Base-by-base conservation (phyloP, 1,140 invertebrate species). In the Hestina assimilis region DNA sequence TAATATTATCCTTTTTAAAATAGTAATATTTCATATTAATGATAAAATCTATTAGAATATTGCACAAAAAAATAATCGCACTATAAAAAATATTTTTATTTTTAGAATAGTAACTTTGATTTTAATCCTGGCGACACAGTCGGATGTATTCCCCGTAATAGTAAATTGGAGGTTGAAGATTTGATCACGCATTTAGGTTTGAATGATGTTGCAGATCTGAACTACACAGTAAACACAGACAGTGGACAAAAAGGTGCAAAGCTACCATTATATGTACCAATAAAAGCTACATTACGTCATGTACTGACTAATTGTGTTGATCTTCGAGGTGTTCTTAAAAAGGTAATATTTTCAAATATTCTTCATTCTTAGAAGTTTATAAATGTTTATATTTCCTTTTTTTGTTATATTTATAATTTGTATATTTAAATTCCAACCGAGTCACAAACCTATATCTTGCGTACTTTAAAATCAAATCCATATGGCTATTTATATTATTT, bases 291-390 rank as follows among this genome's bases (percentile, higher is more conserved):
- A 17, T 15, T 90, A 19, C 76, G 73, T 48, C 59, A 85, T 64
- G 67, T 89, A 1, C 69, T 90, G 26, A 72, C 66, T 52, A 52
- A 85, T 59, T 77, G 79, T 72, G 53, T 90, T 7, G 86, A 90
- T 62, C 48, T 90, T 14, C 76, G 89, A 55, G 74, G 69, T 64
- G 43, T 86, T 12, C 51, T 88, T 3, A 90, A 90, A 73, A 90
- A 90, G 80, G 89, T 90, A 87, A 58, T 41, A 40, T 40, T 17
- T 38, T 6, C 11, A 3, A 17, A 35, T 15, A 35, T 28, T n/a
- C n/a, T n/a, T n/a, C n/a, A n/a, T n/a, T n/a, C n/a, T n/a, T n/a
- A n/a, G n/a, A n/a, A n/a, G n/a, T n/a, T n/a, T n/a, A n/a, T n/a
- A n/a, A n/a, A n/a, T n/a, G n/a, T n/a, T n/a, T n/a, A n/a, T n/a